A percentile compares a stretch with the other conserved stretches of the same genome.
These are phyloP conservation scores for Montifringilla adamsi DNA, from an alignment of 2,113 vertebrate genomes.

Conservation along the genomic window DNA sequence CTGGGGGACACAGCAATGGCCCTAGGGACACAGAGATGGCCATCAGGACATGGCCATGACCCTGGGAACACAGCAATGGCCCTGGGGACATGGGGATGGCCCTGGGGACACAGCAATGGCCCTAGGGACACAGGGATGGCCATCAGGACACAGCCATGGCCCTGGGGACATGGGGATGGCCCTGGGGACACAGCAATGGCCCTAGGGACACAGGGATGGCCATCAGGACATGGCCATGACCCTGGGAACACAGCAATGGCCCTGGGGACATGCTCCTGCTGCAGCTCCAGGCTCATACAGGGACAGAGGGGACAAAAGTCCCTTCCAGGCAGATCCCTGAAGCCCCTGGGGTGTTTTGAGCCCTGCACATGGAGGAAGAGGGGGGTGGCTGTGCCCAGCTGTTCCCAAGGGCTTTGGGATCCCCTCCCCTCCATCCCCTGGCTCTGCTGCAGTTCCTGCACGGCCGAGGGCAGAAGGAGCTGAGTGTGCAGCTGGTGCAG, in stretches of 20 bases:
- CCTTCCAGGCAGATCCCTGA: neutral
- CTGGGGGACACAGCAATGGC: neutral
- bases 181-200: accelerated
- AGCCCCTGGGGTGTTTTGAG: neutral
- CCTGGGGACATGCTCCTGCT: neutral
- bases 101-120: neutral
- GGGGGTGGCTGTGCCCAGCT: neutral
- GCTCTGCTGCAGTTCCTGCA: slow-evolving; percentile 83
- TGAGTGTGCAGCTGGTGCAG: slow-evolving; percentile 80
- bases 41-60: accelerated
- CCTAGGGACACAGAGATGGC: accelerated
- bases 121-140: too few species aligned
- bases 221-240: accelerated
- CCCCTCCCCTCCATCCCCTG: neutral
- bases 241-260: neutral
- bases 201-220: accelerated
- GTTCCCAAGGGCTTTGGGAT: too few species aligned
- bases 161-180: accelerated
- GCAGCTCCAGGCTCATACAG: neutral
- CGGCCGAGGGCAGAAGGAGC: slow-evolving; percentile 80
- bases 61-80: accelerated
- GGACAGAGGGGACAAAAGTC: neutral
- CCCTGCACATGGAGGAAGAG: accelerated
- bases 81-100: accelerated
- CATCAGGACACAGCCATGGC: neutral